A percentile compares a stretch with the other conserved stretches of the same genome.
These are phyloP conservation scores for Drosophila acutilabella DNA, from an alignment of 2,888 invertebrate species.

Conservation along the genomic window DNA sequence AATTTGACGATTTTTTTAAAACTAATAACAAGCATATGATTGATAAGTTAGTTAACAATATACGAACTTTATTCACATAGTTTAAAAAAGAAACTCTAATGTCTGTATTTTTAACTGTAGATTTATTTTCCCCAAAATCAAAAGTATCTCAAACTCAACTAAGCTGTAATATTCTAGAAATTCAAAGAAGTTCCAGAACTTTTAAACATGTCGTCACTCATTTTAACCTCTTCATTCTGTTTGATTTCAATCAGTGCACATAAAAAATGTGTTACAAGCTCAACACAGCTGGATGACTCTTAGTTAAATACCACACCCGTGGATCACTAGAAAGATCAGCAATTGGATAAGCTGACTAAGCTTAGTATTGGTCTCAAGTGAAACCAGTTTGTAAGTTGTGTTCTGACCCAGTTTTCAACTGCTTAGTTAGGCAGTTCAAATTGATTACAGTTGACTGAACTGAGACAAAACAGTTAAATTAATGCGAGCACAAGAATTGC, in stretches of 20 bases:
- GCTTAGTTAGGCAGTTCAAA: constrained; percentile 31
- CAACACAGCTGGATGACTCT: neutral
- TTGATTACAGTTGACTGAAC: constrained; percentile 67
- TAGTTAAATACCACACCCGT: constrained; percentile 26
- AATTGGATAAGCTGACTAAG: constrained; percentile 24
- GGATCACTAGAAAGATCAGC: constrained; percentile 32
- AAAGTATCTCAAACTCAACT: neutral
- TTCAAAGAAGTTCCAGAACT: neutral
- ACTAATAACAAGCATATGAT: no score
- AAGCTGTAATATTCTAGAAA: neutral
- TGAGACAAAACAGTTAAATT: constrained; percentile 14
- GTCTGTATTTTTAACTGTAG: no score
- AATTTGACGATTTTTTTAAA: no score
- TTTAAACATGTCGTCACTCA: neutral
- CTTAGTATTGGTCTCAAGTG: constrained; percentile 4
- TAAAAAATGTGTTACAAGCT: constrained; percentile 14
- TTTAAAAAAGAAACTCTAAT: no score
- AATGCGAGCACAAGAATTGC: constrained; percentile 17
- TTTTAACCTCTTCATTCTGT: neutral
- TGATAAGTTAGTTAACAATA: no score
- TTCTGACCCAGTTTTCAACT: constrained; percentile 55
- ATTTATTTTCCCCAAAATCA: neutral
- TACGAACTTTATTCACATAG: no score
- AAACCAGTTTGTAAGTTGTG: constrained; percentile 44
- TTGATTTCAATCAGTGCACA: neutral